Evolutionary conservation across 2,113 vertebrate species (phyloP).

Genomic region (Podiceps cristatus): DNA sequence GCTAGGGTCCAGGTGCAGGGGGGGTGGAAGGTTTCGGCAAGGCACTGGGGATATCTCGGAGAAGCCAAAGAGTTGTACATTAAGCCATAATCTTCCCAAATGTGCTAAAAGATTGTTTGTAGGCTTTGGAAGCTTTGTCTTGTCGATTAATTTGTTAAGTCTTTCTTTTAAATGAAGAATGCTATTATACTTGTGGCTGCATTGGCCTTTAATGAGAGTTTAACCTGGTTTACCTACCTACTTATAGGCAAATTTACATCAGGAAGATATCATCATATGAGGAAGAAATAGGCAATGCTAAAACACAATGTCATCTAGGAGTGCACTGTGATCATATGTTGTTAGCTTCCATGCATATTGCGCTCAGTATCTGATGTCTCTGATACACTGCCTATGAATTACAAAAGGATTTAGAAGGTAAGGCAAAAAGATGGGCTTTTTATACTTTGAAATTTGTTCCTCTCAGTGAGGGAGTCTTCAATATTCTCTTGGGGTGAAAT

Average conservation of each 20-base stretch:
- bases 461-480: not conserved
- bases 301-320: not conserved
- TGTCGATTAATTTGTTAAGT: slow-evolving; percentile 69
- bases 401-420: not conserved
- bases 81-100: slow-evolving; percentile 56
- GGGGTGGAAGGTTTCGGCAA: not conserved
- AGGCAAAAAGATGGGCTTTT: not conserved
- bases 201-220: slow-evolving; percentile 67
- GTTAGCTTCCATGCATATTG: not conserved
- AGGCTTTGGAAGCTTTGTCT: slow-evolving; percentile 62
- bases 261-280: not conserved
- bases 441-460: not conserved
- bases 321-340: not conserved
- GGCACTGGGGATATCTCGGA: slow-evolving; percentile 14
- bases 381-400: not conserved
- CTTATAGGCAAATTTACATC: not conserved
- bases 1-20: slow-evolving; percentile 76
- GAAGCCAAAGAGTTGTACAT: slow-evolving; percentile 40
- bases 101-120: slow-evolving; percentile 62
- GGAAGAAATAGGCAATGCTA: not conserved
- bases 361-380: not conserved
- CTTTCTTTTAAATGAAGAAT: slow-evolving; percentile 48
- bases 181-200: slow-evolving; percentile 2
- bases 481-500: not conserved
- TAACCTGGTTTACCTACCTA: slow-evolving; percentile 48